Conservation (phyloP, 2,888 invertebrate species). For the Isotomurus palustris region DNA sequence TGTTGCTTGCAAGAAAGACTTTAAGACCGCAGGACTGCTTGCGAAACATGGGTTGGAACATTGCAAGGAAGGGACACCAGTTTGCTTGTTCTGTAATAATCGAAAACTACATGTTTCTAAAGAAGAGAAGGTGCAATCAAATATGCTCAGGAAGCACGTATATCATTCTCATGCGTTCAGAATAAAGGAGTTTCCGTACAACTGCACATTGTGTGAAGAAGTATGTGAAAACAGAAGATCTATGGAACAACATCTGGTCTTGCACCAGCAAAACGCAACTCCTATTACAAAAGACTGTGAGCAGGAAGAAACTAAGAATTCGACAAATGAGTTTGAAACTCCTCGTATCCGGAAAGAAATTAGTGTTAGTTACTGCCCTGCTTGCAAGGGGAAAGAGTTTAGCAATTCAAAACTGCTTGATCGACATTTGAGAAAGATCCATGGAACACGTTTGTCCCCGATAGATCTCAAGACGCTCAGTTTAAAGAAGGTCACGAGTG, state of each 20-base stretch:
- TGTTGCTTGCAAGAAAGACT: conserved; percentile 15
- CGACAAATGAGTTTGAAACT: too few species aligned
- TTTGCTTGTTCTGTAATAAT: conserved; percentile 26
- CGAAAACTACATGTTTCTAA: conserved; percentile 3
- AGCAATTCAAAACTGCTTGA: conserved; percentile 5
- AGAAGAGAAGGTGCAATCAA: conserved; percentile 14
- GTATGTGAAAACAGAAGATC: conserved; percentile 10
- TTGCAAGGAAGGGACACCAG: conserved; percentile 11
- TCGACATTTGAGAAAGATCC: conserved; percentile 19
- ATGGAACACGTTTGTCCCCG: too few species aligned
- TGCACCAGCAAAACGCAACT: background rate
- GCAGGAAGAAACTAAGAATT: too few species aligned
- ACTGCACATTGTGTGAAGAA: conserved; percentile 13
- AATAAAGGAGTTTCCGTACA: conserved; percentile 12
- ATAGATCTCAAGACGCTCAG: conserved; percentile 15
- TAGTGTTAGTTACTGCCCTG: conserved; percentile 24
- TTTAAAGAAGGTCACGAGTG: conserved; percentile 19
- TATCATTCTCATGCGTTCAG: conserved; percentile 19
- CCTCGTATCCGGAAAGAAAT: too few species aligned
- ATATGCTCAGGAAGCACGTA: conserved; percentile 18
- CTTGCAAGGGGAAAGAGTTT: conserved; percentile 24
- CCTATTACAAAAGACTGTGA: background rate
- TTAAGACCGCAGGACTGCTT: background rate
- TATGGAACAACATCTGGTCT: conserved; percentile 18
- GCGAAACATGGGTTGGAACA: conserved; percentile 17